Evolutionary conservation across 2,797 vertebrate genomes (phyloP), one percentile per base, ranked within the genome.

Genomic region (Anguilla obscura): DNA sequence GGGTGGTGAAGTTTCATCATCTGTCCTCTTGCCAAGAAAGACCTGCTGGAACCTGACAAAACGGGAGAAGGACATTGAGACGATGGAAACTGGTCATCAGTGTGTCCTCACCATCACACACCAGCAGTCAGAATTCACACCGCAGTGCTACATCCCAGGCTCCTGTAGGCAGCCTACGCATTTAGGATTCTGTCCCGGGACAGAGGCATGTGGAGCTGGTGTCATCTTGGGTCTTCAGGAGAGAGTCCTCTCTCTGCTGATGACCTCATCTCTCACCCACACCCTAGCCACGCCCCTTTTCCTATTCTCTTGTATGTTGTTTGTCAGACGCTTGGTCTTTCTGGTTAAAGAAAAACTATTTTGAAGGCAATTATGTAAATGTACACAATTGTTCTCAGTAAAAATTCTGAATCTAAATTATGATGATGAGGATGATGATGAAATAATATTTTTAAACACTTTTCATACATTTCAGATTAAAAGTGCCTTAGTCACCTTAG

Each of bases 221-320:
- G 45, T 50, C 79, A 82, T 50, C 79, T n/a, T 82, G 79, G 79
- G 79, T 82, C 79, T 82, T 82, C 36, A 24, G 76, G 76, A 76
- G 24, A n/a, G 71, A 76, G 76, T 80, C 36, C 1, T 82, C 14
- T 36, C 36, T 45, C 21, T 48, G 79, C 6, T 7, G n/a, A 82
- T 82, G 40, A 82, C 79, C 79, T 82, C 79, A 82, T 82, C 24
- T 50, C 21, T 50, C 40, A 82, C 40, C 69, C 30, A 45, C 74
- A 24, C 45, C 21, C 21, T 48, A 50, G 24, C 21, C 79, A 50
- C 45, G 1, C 45, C 45, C 79, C 79, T 21, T 82, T 80, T 45
- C 76, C 76, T 40, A 40, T 74, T 45, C 8, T 80, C 36, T 80
- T 48, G 6, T 14, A 16, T 36, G 69, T 30, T 74, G 27, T 30